Conservation (phyloP, 92 coral and sea anemone genomes). For the Phenganax marumi region DNA sequence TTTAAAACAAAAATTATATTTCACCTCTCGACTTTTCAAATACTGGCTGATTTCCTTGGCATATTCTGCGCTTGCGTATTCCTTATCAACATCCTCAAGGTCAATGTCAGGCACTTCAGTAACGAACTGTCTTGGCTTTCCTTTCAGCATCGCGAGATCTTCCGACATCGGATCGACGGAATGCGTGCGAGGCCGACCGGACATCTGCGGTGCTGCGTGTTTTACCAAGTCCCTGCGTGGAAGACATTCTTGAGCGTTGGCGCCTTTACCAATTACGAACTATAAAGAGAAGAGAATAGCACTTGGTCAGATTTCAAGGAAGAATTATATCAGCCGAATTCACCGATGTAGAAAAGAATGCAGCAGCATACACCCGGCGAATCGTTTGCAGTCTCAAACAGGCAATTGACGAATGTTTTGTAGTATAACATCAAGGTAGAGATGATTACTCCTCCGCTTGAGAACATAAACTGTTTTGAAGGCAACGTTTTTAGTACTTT, state of each 20-base stretch:
- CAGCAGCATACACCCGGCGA: too few relatives aligned
- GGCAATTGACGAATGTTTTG: too few relatives aligned
- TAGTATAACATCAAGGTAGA: too few relatives aligned
- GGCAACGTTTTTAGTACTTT: too few relatives aligned
- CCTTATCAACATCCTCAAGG: conserved; percentile 70
- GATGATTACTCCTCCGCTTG: too few relatives aligned
- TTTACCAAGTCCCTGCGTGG: conserved; percentile 1
- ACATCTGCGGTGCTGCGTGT: neutral
- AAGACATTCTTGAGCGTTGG: neutral
- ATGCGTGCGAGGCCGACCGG: conserved; percentile 10
- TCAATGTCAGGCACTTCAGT: conserved; percentile 66
- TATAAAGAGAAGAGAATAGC: neutral
- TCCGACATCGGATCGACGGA: conserved; percentile 27
- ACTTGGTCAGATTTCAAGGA: too few relatives aligned
- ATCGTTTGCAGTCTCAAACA: too few relatives aligned
- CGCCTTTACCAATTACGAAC: neutral
- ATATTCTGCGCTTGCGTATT: conserved; percentile 87
- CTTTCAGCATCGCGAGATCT: neutral
- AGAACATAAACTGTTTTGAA: too few relatives aligned
- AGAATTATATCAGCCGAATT: too few relatives aligned
- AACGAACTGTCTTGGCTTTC: neutral
- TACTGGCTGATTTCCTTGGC: conserved; percentile 80
- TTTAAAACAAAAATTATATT: neutral
- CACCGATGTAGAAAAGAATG: neutral
- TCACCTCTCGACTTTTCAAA: conserved; percentile 76